Evolutionary conservation across 1,140 invertebrate species (phyloP).

Genomic region (Nylanderia fulva): DNA sequence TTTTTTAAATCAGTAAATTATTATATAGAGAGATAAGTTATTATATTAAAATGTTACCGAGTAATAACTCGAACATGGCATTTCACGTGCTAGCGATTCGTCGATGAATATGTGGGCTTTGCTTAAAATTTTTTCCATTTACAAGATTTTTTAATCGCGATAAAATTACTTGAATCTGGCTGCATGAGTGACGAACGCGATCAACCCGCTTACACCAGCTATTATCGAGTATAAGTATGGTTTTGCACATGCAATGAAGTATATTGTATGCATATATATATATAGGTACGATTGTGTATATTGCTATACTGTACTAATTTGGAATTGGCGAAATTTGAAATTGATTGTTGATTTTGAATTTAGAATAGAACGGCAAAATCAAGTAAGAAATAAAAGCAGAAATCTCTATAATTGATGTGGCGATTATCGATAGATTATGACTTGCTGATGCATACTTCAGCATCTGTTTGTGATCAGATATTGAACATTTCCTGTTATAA

Average conservation of each 20-base stretch:
- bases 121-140: neutral
- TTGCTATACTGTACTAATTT: conserved; percentile 62
- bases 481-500: conserved; percentile 38
- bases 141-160: conserved; percentile 59
- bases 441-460: conserved; percentile 54
- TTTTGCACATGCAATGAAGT: conserved; percentile 58
- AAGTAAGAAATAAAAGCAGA: conserved; percentile 49
- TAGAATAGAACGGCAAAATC: conserved; percentile 9
- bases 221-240: conserved; percentile 50
- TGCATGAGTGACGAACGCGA: conserved; percentile 63
- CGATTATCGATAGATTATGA: conserved; percentile 55
- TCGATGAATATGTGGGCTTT: neutral
- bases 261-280: too few relatives aligned
- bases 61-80: conserved; percentile 56
- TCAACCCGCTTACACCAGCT: conserved; percentile 54
- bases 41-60: conserved; percentile 12
- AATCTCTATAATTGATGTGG: conserved; percentile 60
- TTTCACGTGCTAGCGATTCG: conserved; percentile 51
- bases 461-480: conserved; percentile 51
- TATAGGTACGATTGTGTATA: too few relatives aligned
- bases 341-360: conserved; percentile 48
- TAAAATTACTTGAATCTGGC: conserved; percentile 70
- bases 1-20: neutral
- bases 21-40: too few relatives aligned
- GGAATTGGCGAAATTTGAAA: conserved; percentile 60